Evolutionary conservation across 2,113 vertebrate genomes (phyloP).

Genomic region (Microcebus lehilahytsara): DNA sequence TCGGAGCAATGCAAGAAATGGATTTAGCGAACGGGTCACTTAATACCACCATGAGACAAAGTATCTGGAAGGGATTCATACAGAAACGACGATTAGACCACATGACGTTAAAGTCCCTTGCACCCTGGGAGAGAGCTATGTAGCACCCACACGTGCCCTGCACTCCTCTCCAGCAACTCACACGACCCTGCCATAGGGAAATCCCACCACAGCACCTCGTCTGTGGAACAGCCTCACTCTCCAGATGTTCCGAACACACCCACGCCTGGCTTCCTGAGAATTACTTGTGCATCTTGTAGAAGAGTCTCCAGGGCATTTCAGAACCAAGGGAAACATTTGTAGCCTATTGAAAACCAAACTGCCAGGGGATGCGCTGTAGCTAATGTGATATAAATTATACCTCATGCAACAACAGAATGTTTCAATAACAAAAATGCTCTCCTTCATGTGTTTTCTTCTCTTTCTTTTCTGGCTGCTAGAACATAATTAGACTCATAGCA

Average conservation of each 20-base stretch:
- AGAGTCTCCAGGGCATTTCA: not conserved
- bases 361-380: fast-evolving
- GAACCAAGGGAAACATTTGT: not conserved
- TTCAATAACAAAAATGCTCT: not conserved
- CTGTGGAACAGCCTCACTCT: not conserved
- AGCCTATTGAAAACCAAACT: fast-evolving
- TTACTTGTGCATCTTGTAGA: not conserved
- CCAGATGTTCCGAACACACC: fast-evolving
- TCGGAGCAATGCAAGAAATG: not conserved
- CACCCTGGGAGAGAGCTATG: not conserved
- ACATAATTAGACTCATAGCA: slow-evolving; percentile 64
- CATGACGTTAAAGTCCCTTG: not conserved
- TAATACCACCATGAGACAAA: not conserved
- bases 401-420: not conserved
- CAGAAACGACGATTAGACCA: not conserved
- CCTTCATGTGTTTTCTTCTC: not conserved
- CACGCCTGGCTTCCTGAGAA: not conserved
- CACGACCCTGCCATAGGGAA: not conserved
- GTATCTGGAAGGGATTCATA: not conserved
- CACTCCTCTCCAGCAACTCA: too few relatives aligned
- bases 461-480: slow-evolving; percentile 6
- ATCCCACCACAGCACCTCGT: not conserved
- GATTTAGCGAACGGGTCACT: fast-evolving
- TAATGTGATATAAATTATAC: fast-evolving
- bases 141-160: not conserved